phyloP scores from a whole-genome alignment of 2,797 vertebrate species.

The Cryptoblepharus egeriae region DNA sequence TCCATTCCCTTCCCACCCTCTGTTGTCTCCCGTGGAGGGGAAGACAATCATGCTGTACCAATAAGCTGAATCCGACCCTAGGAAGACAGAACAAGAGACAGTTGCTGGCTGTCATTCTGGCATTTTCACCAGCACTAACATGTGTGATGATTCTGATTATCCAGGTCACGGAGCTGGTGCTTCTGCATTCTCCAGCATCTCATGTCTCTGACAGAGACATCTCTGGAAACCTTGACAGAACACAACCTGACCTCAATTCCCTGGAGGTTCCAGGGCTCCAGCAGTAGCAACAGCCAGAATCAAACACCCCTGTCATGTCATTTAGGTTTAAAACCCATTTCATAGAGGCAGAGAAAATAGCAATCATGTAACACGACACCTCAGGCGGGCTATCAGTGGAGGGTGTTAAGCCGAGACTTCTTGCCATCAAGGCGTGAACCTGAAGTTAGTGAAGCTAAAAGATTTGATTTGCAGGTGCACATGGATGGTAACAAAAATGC shows the following conservation, averaged over 20 bases:
- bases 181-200: fast-evolving
- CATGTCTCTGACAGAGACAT: neutral
- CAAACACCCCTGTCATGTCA: neutral
- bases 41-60: neutral
- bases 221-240: neutral
- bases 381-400: neutral
- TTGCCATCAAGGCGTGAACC: neutral
- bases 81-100: too few species aligned
- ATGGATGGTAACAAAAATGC: neutral
- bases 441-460: neutral
- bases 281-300: neutral
- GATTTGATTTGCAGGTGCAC: neutral
- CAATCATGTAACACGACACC: neutral
- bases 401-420: neutral
- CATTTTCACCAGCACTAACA: neutral
- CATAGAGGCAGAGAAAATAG: slow-evolving; percentile 12
- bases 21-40: too few species aligned
- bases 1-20: too few species aligned
- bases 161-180: neutral
- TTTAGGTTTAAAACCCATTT: neutral
- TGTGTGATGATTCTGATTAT: slow-evolving; percentile 4
- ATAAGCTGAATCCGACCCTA: neutral
- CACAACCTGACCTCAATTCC: slow-evolving; percentile 6
- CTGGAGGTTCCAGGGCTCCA: neutral
- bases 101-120: neutral